Evolutionary conservation across 2,888 invertebrate genomes (phyloP), one percentile per base, ranked within the genome.

Genomic region (Yponomeuta sedellus): DNA sequence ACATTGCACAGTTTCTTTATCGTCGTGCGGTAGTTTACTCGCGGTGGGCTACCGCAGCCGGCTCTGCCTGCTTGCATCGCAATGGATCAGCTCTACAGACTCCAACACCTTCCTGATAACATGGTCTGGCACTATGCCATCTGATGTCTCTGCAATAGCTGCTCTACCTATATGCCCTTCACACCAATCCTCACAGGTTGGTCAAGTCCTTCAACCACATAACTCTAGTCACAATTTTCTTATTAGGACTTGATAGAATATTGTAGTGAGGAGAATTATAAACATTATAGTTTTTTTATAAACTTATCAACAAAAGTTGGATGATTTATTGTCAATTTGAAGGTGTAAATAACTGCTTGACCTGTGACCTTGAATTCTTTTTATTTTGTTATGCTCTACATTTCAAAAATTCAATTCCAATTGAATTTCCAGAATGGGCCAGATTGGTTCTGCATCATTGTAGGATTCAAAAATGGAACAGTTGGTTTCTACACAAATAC

Each of bases 371-470:
- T 28, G 28, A 25, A 25, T 25, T 25, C 5, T 25, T 25, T 25
- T 25, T 4, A 25, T 25, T 25, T 25, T 5, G 2, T 25, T 25
- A 2, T 25, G 2, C 1, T 25, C 25, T 25, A 25, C 25, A 34
- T 34, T 34, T 34, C 1, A 34, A 34, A 34, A 34, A 34, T 34
- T 8, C 61, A 66, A 65, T 61, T 5, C 4, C 8, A 2, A 12
- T 16, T 52, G 0, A 10, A n/a, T n/a, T 67, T 66, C 64, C 80
- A 93, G 93, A 92, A 94, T 77, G 94, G 94, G 8, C 94, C 97
- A 34, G 98, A 99, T 81, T 99, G 98, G 98, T 98, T 97, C 16
- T 98, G 97, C 79, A 93, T 98, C 68, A 94, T 95, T 68, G 93
- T 97, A 67, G 99, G 98, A 16, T 96, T 96, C 75, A 94, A 94